Percentiles rank a stretch among this genome's conserved stretches.
Conservation (phyloP, 2,113 vertebrate species). For the Zosterops pallidus region DNA sequence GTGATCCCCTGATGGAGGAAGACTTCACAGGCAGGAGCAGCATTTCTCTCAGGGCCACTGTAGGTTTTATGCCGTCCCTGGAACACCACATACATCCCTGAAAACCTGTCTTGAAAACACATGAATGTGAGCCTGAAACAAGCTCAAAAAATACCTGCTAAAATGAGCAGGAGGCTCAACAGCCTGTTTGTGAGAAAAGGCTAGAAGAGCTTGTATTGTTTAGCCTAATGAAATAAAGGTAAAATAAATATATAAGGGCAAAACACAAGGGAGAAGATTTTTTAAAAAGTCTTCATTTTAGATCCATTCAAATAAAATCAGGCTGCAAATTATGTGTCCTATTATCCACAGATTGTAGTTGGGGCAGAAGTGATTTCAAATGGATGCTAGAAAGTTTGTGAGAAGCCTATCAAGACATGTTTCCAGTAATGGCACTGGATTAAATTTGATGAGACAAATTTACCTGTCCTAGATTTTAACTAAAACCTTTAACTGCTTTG, state of each 20-base stretch:
- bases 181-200: neutral
- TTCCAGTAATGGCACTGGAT: neutral
- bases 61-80: neutral
- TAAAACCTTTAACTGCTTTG: neutral
- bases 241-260: neutral
- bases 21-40: neutral
- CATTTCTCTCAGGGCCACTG: neutral
- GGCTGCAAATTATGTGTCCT: neutral
- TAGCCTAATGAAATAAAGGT: neutral
- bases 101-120: neutral
- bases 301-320: neutral
- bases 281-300: neutral
- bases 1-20: neutral
- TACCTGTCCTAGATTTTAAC: neutral
- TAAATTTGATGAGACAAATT: neutral
- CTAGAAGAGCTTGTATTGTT: neutral
- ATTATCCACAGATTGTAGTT: neutral
- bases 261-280: neutral
- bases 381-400: neutral
- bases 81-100: neutral
- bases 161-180: neutral
- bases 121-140: neutral
- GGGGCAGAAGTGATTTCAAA: neutral
- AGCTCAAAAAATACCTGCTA: neutral
- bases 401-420: neutral